Percentiles rank a stretch among this genome's conserved stretches.
phyloP scores from a whole-genome alignment of 2,113 vertebrate genomes.

The Electrona antarctica region DNA sequence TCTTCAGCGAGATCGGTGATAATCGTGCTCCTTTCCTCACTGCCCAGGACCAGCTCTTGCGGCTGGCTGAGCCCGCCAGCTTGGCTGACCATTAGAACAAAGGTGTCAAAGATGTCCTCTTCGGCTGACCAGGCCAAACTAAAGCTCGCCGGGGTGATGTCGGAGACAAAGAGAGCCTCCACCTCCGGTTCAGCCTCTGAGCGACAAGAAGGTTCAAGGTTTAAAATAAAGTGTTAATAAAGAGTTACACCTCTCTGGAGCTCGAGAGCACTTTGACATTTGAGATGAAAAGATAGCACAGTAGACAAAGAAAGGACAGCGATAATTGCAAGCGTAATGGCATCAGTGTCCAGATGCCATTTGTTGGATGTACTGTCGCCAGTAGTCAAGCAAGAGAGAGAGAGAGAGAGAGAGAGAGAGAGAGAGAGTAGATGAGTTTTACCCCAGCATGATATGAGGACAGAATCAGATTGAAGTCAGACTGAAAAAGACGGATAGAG shows the following conservation, averaged over 20 bases:
- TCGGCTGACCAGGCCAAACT: conserved; percentile 90
- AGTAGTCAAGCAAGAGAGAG: conserved; percentile 1
- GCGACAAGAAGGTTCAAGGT: conserved; percentile 61
- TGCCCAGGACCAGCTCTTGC: conserved; percentile 83
- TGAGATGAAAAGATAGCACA: conserved; percentile 22
- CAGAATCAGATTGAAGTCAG: too few species aligned
- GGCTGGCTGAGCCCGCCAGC: conserved; percentile 77
- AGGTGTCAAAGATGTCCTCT: conserved; percentile 89
- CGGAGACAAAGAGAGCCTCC: conserved; percentile 87
- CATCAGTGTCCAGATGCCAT: conserved; percentile 9
- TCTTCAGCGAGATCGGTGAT: conserved; percentile 86
- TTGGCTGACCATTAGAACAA: conserved; percentile 89
- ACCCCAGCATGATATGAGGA: not conserved
- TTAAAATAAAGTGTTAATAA: not conserved
- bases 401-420: conserved; percentile 1
- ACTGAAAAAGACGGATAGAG: not conserved
- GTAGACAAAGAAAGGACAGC: conserved; percentile 14
- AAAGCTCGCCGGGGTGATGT: conserved; percentile 84
- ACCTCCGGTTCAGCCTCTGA: conserved; percentile 92
- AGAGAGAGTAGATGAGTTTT: conserved; percentile 11
- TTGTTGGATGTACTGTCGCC: not conserved
- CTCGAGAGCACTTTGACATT: conserved; percentile 56
- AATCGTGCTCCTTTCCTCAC: conserved; percentile 80
- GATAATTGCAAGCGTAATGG: not conserved
- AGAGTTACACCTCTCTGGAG: conserved; percentile 34